These are phyloP conservation scores for Oxyruncus cristatus DNA, from an alignment of 2,113 vertebrate genomes.

Conservation along the genomic window DNA sequence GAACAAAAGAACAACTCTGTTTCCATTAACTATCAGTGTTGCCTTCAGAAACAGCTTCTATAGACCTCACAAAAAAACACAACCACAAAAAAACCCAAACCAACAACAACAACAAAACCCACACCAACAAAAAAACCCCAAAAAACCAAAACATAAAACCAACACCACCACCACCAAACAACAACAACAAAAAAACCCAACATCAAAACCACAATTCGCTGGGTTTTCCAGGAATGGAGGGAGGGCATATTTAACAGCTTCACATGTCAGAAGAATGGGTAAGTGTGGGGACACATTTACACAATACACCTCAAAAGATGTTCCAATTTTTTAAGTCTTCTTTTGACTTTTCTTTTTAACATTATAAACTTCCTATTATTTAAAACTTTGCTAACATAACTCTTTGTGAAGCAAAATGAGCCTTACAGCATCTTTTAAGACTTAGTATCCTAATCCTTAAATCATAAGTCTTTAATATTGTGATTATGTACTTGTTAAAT, in stretches of 20 bases:
- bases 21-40: not conserved
- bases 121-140: too few species aligned
- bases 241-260: not conserved
- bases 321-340: not conserved
- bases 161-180: too few species aligned
- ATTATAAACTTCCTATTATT: not conserved
- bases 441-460: conserved; percentile 24
- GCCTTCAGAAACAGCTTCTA: not conserved
- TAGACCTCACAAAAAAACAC: fast-evolving
- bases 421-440: not conserved
- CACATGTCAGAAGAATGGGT: not conserved
- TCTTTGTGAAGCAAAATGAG: not conserved
- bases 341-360: not conserved
- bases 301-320: not conserved
- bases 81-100: not conserved
- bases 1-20: not conserved
- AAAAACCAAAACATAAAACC: too few species aligned
- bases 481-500: conserved; percentile 15
- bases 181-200: too few species aligned
- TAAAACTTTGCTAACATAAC: not conserved
- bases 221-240: not conserved
- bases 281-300: fast-evolving
- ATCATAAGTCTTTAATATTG: not conserved
- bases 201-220: too few species aligned
- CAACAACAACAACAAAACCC: too few species aligned